Evolutionary conservation across 2,113 vertebrate genomes (phyloP).

Genomic region (Nannobrachium achirus): DNA sequence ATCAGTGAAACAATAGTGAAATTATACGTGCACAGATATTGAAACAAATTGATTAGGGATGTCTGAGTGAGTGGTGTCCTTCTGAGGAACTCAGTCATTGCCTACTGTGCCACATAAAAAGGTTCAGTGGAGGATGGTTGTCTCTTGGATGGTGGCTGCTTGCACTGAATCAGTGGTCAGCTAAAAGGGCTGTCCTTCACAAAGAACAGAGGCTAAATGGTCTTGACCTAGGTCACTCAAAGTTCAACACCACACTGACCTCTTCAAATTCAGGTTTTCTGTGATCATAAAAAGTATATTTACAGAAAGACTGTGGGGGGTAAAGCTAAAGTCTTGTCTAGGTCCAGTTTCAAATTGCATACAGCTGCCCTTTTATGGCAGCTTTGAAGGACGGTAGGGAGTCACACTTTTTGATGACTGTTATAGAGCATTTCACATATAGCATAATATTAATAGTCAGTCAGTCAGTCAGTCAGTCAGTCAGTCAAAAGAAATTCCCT

Average conservation of each 20-base stretch:
- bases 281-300: slow-evolving; percentile 50
- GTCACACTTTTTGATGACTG: too few species aligned
- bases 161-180: slow-evolving; percentile 36
- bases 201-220: slow-evolving; percentile 57
- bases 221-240: slow-evolving; percentile 61
- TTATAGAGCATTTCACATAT: too few species aligned
- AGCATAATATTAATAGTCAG: too few species aligned
- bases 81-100: background rate
- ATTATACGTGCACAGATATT: slow-evolving; percentile 32
- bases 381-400: too few species aligned
- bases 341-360: too few species aligned
- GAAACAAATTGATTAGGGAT: slow-evolving; percentile 44
- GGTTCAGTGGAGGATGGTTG: slow-evolving; percentile 17
- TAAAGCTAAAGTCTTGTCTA: too few species aligned
- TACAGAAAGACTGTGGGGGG: too few species aligned
- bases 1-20: slow-evolving; percentile 39
- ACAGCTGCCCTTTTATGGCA: too few species aligned
- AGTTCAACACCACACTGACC: slow-evolving; percentile 62
- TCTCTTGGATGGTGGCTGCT: slow-evolving; percentile 47
- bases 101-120: slow-evolving; percentile 51
- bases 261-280: slow-evolving; percentile 33
- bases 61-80: slow-evolving; percentile 33
- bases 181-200: slow-evolving; percentile 53
- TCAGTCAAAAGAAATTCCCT: too few species aligned
- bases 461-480: too few species aligned